A percentile compares a stretch with the other conserved stretches of the same genome.
These are phyloP conservation scores for Sphenopsis melanotis DNA, from an alignment of 2,797 vertebrate genomes.

Conservation along the genomic window DNA sequence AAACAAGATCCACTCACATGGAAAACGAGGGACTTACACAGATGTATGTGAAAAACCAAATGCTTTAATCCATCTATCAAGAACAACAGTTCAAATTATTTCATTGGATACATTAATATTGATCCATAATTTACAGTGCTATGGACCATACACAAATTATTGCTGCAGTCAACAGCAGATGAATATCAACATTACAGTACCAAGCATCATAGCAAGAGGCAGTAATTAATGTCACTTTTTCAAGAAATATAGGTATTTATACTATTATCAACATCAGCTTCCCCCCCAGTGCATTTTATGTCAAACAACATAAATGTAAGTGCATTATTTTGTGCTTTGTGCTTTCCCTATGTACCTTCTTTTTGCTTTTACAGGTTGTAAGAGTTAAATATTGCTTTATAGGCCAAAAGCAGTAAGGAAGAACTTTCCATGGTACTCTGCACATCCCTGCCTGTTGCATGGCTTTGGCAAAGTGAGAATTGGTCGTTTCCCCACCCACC, in stretches of 20 bases:
- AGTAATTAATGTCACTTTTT: conserved; percentile 77
- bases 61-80: conserved; percentile 89
- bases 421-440: conserved; percentile 52
- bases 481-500: conserved; percentile 8
- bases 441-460: conserved; percentile 7
- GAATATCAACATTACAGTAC: conserved; percentile 85
- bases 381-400: conserved; percentile 77
- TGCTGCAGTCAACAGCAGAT: conserved; percentile 80
- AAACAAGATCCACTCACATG: conserved; percentile 30
- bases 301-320: conserved; percentile 76
- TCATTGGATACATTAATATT: conserved; percentile 80
- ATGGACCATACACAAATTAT: conserved; percentile 79
- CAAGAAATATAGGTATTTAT: conserved; percentile 78
- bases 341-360: conserved; percentile 71
- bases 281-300: conserved; percentile 80
- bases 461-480: conserved; percentile 73
- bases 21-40: conserved; percentile 63
- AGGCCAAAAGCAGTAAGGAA: conserved; percentile 74
- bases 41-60: conserved; percentile 77
- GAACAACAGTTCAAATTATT: conserved; percentile 80
- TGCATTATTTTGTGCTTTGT: conserved; percentile 82
- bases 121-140: conserved; percentile 83
- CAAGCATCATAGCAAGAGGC: conserved; percentile 80
- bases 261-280: conserved; percentile 74
- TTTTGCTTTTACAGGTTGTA: conserved; percentile 66